These are phyloP conservation scores for Tetanocera ferruginea DNA, from an alignment of 2,888 invertebrate genomes.

Conservation along the genomic window DNA sequence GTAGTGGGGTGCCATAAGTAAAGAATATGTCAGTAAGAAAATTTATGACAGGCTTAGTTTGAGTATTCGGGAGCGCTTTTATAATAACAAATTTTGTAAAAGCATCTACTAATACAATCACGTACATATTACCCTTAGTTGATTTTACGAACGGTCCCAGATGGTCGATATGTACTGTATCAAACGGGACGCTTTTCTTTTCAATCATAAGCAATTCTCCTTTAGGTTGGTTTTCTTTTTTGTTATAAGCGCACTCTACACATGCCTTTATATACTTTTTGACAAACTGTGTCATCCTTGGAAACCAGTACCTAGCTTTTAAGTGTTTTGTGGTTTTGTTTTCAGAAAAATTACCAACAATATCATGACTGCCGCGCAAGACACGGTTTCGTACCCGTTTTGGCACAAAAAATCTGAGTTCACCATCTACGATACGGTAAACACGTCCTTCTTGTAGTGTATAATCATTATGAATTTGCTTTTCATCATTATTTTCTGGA, in stretches of 20 bases:
- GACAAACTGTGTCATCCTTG: constrained; percentile 38
- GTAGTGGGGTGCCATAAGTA: constrained; percentile 28
- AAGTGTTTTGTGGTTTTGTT: constrained; percentile 33
- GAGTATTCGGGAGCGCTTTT: not conserved
- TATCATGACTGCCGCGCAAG: constrained; percentile 32
- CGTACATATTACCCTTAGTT: constrained; percentile 29
- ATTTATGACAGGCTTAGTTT: constrained; percentile 24
- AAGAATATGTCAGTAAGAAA: constrained; percentile 14
- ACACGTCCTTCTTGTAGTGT: constrained; percentile 1
- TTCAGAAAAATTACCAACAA: constrained; percentile 33
- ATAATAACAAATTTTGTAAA: constrained; percentile 21
- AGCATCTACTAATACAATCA: constrained; percentile 24
- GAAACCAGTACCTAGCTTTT: constrained; percentile 36
- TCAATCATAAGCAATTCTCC: constrained; percentile 34
- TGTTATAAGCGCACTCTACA: constrained; percentile 35
- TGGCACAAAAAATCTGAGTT: constrained; percentile 16
- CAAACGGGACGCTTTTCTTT: constrained; percentile 29
- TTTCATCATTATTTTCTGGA: not conserved
- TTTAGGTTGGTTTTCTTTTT: constrained; percentile 21
- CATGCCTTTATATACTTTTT: constrained; percentile 30
- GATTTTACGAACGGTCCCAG: constrained; percentile 32
- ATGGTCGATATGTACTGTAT: constrained; percentile 12
- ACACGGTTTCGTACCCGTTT: constrained; percentile 29
- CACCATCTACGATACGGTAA: constrained; percentile 13
- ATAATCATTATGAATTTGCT: not conserved